These are phyloP conservation scores for Cricetomys ansorgei DNA, from an alignment of 2,113 vertebrate genomes.

Conservation along the genomic window DNA sequence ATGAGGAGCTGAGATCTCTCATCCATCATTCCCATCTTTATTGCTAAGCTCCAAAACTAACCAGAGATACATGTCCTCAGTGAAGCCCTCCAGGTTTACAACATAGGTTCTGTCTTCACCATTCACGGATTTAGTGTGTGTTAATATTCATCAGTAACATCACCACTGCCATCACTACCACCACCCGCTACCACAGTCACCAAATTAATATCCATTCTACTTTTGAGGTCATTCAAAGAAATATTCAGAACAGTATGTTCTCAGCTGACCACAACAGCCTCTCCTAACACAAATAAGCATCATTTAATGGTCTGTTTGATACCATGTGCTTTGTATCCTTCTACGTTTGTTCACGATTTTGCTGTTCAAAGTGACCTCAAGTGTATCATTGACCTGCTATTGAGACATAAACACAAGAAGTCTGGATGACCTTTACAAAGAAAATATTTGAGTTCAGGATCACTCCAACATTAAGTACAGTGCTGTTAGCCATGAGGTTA, in stretches of 20 bases:
- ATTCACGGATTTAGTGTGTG: background rate
- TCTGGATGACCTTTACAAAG: background rate
- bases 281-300: background rate
- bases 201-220: background rate
- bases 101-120: background rate
- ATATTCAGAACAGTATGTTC: background rate
- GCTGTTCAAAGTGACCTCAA: background rate
- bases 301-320: background rate
- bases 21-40: background rate
- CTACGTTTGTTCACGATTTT: background rate
- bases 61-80: background rate
- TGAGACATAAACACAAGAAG: background rate
- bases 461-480: background rate
- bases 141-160: background rate
- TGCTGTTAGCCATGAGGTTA: background rate
- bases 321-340: background rate
- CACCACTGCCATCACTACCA: background rate
- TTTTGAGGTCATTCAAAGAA: background rate
- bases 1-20: background rate
- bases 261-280: background rate
- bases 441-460: background rate
- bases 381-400: background rate
- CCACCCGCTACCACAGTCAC: background rate
- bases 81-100: conserved; percentile 10
- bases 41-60: background rate